Conservation (phyloP, 2,797 vertebrate species). For the Pseudochromis fuscus region DNA sequence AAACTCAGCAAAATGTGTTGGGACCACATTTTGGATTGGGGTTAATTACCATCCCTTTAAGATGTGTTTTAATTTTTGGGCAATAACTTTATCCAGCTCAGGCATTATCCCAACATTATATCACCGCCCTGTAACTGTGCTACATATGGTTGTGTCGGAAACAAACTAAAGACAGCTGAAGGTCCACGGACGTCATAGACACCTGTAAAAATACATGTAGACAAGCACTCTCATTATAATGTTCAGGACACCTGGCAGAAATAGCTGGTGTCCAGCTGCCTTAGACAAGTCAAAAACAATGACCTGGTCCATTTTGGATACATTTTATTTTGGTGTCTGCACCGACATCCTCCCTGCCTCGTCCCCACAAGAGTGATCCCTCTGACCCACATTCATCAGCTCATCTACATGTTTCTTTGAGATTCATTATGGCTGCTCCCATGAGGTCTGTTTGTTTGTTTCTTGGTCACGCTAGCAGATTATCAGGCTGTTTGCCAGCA, state of each 20-base stretch:
- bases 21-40: not conserved
- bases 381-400: constrained; percentile 48
- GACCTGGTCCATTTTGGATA: constrained; percentile 13
- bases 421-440: constrained; percentile 26
- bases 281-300: constrained; percentile 26
- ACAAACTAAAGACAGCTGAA: constrained; percentile 1
- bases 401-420: constrained; percentile 12
- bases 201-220: constrained; percentile 14
- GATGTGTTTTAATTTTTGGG: not conserved
- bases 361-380: constrained; percentile 30
- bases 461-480: constrained; percentile 57
- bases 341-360: constrained; percentile 7
- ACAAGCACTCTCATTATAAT: constrained; percentile 28
- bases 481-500: constrained; percentile 52
- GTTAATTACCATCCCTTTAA: not conserved
- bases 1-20: too few species aligned
- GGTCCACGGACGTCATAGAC: constrained; percentile 1
- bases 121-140: not conserved
- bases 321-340: constrained; percentile 25
- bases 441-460: constrained; percentile 54
- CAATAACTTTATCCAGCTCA: too few species aligned
- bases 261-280: constrained; percentile 16
- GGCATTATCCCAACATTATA: not conserved
- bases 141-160: not conserved
- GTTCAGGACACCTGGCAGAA: constrained; percentile 20